These are phyloP conservation scores for Drosophila kambysellisi DNA, from an alignment of 2,888 invertebrate genomes.

Conservation along the genomic window DNA sequence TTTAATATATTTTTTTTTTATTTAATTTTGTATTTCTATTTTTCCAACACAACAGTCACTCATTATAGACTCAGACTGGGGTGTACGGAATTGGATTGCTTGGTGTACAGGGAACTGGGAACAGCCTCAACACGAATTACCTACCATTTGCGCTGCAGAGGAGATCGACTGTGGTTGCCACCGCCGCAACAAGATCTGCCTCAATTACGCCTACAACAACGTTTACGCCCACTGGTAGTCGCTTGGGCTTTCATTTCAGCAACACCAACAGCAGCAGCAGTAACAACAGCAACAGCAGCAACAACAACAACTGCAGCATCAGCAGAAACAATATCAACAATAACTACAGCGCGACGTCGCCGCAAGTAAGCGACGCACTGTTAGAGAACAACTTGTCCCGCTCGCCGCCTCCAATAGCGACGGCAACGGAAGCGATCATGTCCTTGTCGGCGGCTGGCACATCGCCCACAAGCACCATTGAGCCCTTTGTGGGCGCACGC, in stretches of 20 bases:
- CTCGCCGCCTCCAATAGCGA: slow-evolving; percentile 15
- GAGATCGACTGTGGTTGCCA: slow-evolving; percentile 82
- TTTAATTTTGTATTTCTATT: slow-evolving; percentile 3
- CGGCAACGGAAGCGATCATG: slow-evolving; percentile 60
- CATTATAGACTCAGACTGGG: slow-evolving; percentile 32
- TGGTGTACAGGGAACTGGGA: slow-evolving; percentile 43
- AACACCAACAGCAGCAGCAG: slow-evolving; percentile 16
- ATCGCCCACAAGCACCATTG: slow-evolving; percentile 47
- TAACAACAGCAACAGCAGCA: slow-evolving; percentile 12
- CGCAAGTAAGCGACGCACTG: slow-evolving; percentile 21
- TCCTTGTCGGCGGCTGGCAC: slow-evolving; percentile 57
- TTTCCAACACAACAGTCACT: slow-evolving; percentile 29
- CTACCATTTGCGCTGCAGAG: slow-evolving; percentile 76
- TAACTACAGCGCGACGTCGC: slow-evolving; percentile 8
- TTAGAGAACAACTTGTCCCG: slow-evolving; percentile 16
- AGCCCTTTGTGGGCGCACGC: slow-evolving; percentile 35
- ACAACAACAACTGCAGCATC: neutral
- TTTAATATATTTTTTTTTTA: slow-evolving; percentile 4
- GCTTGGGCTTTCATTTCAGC: slow-evolving; percentile 23
- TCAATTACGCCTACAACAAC: slow-evolving; percentile 44
- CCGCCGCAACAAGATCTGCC: slow-evolving; percentile 68
- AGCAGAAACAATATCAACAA: slow-evolving; percentile 13
- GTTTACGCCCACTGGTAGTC: slow-evolving; percentile 29
- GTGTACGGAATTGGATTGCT: slow-evolving; percentile 27
- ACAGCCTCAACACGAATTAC: slow-evolving; percentile 83